Percentiles rank a stretch among this genome's conserved stretches.
Evolutionary conservation across 2,113 vertebrate species (phyloP).

Genomic region (Tragelaphus scriptus): DNA sequence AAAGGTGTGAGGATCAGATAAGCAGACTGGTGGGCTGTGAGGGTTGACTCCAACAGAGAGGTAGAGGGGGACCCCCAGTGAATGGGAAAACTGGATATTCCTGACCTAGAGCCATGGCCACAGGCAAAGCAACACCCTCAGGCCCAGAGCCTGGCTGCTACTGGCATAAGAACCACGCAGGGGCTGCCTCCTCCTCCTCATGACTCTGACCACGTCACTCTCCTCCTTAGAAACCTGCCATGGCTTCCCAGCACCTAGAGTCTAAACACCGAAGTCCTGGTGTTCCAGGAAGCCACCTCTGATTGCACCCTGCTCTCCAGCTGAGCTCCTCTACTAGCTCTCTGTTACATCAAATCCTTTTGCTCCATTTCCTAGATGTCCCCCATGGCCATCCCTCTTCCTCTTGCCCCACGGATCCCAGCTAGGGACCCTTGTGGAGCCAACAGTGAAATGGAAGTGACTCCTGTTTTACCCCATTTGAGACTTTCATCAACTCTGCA

Average conservation of each 20-base stretch:
- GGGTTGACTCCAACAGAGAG: not conserved
- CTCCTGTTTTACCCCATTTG: not conserved
- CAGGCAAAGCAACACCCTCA: not conserved
- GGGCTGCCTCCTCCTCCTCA: not conserved
- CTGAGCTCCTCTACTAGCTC: not conserved
- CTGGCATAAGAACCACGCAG: rapidly evolving
- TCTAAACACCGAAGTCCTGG: not conserved
- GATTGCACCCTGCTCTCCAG: not conserved
- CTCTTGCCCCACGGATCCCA: not conserved
- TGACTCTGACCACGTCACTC: not conserved
- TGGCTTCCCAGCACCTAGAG: not conserved
- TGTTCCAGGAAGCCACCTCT: not conserved
- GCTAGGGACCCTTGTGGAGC: not conserved
- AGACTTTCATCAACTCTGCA: not conserved
- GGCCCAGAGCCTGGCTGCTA: not conserved
- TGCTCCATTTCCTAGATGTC: not conserved
- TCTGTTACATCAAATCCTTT: too few species aligned
- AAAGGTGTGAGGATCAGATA: not conserved
- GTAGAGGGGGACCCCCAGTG: not conserved
- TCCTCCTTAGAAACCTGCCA: not conserved
- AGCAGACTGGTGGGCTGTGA: not conserved
- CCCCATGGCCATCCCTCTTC: rapidly evolving
- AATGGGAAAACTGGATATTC: not conserved
- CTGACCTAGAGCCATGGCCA: not conserved
- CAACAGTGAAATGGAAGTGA: not conserved